phyloP scores from a whole-genome alignment of 2,888 invertebrate genomes.

The Pantelozetes paolii region DNA sequence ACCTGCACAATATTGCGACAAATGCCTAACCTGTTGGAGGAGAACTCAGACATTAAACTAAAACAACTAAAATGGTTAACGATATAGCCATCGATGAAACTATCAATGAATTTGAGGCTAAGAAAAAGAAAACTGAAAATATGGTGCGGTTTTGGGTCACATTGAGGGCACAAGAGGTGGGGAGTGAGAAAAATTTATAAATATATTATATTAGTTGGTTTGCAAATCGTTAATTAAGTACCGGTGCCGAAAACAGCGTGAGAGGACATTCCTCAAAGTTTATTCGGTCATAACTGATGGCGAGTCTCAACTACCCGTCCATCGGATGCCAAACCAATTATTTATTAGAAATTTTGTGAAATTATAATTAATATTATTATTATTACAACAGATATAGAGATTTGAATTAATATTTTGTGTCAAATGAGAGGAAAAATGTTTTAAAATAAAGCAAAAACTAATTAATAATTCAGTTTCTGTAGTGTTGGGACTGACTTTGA shows the following conservation, averaged over 20 bases:
- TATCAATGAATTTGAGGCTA: background rate
- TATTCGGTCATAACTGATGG: slow-evolving; percentile 19
- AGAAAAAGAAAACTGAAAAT: background rate
- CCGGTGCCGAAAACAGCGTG: slow-evolving; percentile 26
- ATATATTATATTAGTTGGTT: background rate
- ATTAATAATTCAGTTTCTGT: slow-evolving; percentile 12
- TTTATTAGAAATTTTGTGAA: background rate
- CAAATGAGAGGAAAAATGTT: background rate
- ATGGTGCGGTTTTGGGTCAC: slow-evolving; percentile 2
- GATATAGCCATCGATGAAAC: background rate
- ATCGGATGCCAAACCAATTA: slow-evolving; percentile 23
- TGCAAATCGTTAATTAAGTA: slow-evolving; percentile 27
- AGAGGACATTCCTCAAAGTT: slow-evolving; percentile 34
- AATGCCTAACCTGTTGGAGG: slow-evolving; percentile 17
- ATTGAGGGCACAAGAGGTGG: background rate
- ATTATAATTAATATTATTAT: slow-evolving; percentile 11
- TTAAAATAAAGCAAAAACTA: background rate
- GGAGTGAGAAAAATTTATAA: slow-evolving; percentile 3
- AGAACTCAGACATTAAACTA: background rate
- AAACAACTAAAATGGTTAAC: background rate
- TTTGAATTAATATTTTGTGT: slow-evolving; percentile 22
- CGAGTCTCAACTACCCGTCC: background rate
- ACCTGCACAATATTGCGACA: slow-evolving; percentile 8
- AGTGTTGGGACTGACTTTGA: background rate
- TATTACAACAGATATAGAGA: slow-evolving; percentile 9